Conservation (phyloP, 1,140 invertebrate species). For the Zaprionus camerounensis region DNA sequence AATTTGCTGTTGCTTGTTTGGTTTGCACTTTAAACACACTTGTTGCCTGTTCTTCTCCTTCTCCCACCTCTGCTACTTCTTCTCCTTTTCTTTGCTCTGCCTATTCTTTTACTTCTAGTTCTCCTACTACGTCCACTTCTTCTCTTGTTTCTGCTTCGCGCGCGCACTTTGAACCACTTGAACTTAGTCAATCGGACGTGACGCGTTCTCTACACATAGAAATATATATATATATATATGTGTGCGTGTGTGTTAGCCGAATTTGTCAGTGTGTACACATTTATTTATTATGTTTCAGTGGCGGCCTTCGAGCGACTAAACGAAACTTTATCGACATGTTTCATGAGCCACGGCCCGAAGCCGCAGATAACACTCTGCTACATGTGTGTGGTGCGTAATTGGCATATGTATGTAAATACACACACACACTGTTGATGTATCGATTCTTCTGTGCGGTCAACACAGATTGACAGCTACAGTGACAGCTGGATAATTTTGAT, state of each 20-base stretch:
- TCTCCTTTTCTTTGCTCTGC: not conserved
- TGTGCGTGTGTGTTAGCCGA: not conserved
- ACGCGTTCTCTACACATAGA: not conserved
- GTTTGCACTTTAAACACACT: conserved; percentile 53
- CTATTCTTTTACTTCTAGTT: conserved; percentile 5
- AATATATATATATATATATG: not conserved
- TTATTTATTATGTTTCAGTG: conserved; percentile 8
- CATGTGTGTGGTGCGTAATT: conserved; percentile 8
- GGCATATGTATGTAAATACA: not conserved
- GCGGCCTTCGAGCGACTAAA: conserved; percentile 21
- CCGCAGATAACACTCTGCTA: conserved; percentile 32
- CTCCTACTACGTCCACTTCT: conserved; percentile 20
- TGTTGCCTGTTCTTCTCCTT: conserved; percentile 1
- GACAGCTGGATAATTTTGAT: not conserved
- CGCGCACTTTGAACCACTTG: conserved; percentile 65
- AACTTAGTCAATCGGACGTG: conserved; percentile 14
- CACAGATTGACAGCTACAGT: not conserved
- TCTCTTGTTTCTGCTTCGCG: not conserved
- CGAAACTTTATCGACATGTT: conserved; percentile 44
- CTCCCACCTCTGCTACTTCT: conserved; percentile 16
- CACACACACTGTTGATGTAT: not conserved
- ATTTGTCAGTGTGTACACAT: not conserved
- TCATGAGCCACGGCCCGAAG: not conserved
- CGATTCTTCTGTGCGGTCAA: not conserved
- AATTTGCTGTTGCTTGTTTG: conserved; percentile 34